Evolutionary conservation across 2,888 invertebrate genomes (phyloP), one percentile per base, ranked within the genome.

Genomic region (Petrophora chlorosata): DNA sequence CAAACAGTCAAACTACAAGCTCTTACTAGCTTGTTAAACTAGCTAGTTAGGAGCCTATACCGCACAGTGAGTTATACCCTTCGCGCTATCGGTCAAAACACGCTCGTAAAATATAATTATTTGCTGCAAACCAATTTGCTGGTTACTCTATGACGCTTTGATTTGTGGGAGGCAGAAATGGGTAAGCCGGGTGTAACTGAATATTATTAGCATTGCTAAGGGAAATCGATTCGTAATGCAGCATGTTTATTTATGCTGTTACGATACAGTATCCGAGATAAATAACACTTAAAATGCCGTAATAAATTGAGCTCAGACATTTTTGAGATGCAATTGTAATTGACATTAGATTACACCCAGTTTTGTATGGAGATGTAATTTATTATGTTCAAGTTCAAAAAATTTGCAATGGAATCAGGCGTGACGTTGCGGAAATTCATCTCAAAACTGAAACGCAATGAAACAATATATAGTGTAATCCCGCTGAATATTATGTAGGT

Each of bases 61-160:
- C 51, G 56, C 57, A 75, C 30, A 3, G 22, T 45, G 77, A 87
- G 78, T 85, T 85, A 85, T 83, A 82, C 75, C 68, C 73, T 53
- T 60, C 58, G 63, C 72, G 75, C 73, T 86, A 87, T 86, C 88
- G 67, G 58, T 66, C 64, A 74, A 71, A 69, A 67, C 67, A 63
- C 61, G 62, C 72, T 83, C 74, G 84, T 86, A 87, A 87, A 87
- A 85, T 79, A 86, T 85, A 84, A 85, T 86, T 85, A 82, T 86
- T 87, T 82, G 82, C 75, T 71, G 73, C 75, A 76, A 84, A 81
- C 79, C 84, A 86, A 86, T 88, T 86, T 81, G 79, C 76, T 74
- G 76, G 70, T 75, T 66, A 69, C 68, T 69, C 65, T 69, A 73
- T 76, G 70, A 72, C 77, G 72, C 67, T 68, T 75, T 83, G 85